Percentiles rank a stretch among this genome's conserved stretches.
These are phyloP conservation scores for Rhingia campestris DNA, from an alignment of 2,888 invertebrate species.

Conservation along the genomic window DNA sequence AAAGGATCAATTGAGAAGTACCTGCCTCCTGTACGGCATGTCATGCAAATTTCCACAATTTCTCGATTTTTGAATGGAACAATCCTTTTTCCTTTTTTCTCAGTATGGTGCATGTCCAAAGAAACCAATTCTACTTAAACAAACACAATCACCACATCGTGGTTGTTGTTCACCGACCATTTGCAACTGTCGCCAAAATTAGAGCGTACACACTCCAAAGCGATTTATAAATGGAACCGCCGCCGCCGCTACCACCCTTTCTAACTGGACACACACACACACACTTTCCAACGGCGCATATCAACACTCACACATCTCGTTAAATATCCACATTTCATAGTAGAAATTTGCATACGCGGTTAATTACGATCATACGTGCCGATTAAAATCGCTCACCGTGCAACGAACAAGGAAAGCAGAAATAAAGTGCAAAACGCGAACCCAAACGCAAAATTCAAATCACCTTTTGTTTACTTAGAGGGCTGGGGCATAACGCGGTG, in stretches of 20 bases:
- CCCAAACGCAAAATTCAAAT: constrained; percentile 68
- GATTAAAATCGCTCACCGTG: constrained; percentile 67
- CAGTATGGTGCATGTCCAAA: constrained; percentile 15
- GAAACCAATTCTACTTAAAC: constrained; percentile 49
- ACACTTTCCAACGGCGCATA: constrained; percentile 56
- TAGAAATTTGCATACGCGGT: constrained; percentile 75
- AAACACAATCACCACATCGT: constrained; percentile 45
- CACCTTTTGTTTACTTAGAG: constrained; percentile 71
- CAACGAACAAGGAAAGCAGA: constrained; percentile 19
- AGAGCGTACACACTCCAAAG: constrained; percentile 51
- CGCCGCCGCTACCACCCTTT: not conserved
- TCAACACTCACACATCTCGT: constrained; percentile 64
- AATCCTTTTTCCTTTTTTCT: constrained; percentile 4
- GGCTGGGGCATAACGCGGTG: not conserved
- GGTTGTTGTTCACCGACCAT: constrained; percentile 12
- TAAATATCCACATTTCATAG: constrained; percentile 69
- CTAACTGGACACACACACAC: constrained; percentile 16
- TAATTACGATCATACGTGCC: constrained; percentile 76
- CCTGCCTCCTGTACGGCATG: no score
- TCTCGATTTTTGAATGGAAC: not conserved
- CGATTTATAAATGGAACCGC: constrained; percentile 44
- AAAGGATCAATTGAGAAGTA: no score
- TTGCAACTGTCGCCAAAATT: constrained; percentile 69
- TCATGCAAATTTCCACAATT: not conserved
- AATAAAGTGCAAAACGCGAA: constrained; percentile 35